Evolutionary conservation across 2,797 vertebrate genomes (phyloP).

Genomic region (Etheostoma nigrum): DNA sequence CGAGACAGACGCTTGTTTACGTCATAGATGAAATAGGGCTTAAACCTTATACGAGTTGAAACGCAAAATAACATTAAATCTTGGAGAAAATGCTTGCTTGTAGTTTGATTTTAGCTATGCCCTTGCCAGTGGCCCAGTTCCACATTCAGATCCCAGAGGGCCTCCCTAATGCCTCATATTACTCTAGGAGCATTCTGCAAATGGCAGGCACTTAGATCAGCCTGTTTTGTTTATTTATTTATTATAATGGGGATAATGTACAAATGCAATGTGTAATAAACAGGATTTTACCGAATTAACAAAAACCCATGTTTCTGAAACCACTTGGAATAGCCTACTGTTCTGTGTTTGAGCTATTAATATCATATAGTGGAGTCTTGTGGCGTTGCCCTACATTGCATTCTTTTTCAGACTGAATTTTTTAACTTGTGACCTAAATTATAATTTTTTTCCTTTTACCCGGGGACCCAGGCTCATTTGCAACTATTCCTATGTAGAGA

Average conservation of each 20-base stretch:
- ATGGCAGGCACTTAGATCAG: constrained; percentile 21
- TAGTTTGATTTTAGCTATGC: constrained; percentile 51
- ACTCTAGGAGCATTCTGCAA: constrained; percentile 37
- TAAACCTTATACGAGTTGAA: too few relatives aligned
- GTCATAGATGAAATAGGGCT: too few relatives aligned
- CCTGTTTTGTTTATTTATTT: constrained; percentile 11
- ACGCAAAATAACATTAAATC: too few relatives aligned
- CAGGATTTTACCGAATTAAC: neutral
- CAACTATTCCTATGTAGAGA: neutral
- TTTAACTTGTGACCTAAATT: neutral
- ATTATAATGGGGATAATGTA: constrained; percentile 8
- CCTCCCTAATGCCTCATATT: constrained; percentile 26
- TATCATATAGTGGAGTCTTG: neutral
- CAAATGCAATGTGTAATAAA: neutral
- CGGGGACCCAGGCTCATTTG: too few relatives aligned
- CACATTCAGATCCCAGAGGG: constrained; percentile 51
- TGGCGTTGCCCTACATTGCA: neutral
- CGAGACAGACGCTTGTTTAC: too few relatives aligned
- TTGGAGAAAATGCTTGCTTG: neutral
- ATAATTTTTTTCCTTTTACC: neutral
- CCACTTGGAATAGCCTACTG: neutral
- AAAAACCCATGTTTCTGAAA: neutral
- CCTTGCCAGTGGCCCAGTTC: constrained; percentile 56
- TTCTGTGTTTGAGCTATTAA: neutral
- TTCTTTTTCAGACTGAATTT: neutral